A percentile compares a stretch with the other conserved stretches of the same genome.
Conservation (phyloP, 2,113 vertebrate genomes). For the Notarius quadriscutis region DNA sequence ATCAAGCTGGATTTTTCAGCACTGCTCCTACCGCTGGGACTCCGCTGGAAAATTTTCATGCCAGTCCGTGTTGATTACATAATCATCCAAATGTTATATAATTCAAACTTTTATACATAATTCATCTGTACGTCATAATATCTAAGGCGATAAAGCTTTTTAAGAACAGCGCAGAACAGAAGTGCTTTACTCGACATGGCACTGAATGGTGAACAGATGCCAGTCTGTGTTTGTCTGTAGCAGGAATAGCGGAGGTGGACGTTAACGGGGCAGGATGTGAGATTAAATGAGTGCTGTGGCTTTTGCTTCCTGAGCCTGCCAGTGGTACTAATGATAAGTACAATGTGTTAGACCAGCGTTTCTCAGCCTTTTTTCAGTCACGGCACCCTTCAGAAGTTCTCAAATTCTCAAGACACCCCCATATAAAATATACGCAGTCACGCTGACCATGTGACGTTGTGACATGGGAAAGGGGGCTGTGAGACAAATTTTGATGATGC, state of each 20-base stretch:
- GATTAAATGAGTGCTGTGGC: conserved; percentile 15
- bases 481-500: no score
- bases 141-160: conserved; percentile 29
- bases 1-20: conserved; percentile 54
- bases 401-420: no score
- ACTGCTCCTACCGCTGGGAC: conserved; percentile 36
- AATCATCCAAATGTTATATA: conserved; percentile 53
- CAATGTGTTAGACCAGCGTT: neutral
- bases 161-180: conserved; percentile 45
- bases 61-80: conserved; percentile 44
- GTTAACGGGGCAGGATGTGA: conserved; percentile 18
- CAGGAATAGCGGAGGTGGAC: conserved; percentile 8
- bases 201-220: conserved; percentile 34
- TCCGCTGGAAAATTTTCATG: conserved; percentile 15
- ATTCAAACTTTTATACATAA: conserved; percentile 46
- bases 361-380: no score
- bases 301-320: conserved; percentile 14
- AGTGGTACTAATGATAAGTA: neutral
- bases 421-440: no score
- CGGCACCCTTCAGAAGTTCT: no score
- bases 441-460: no score
- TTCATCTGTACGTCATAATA: conserved; percentile 45
- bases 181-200: conserved; percentile 24
- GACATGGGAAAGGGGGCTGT: no score
- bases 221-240: conserved; percentile 10